Conservation (phyloP, 2,113 vertebrate species). For the Cryptomyrus ogoouensis region DNA sequence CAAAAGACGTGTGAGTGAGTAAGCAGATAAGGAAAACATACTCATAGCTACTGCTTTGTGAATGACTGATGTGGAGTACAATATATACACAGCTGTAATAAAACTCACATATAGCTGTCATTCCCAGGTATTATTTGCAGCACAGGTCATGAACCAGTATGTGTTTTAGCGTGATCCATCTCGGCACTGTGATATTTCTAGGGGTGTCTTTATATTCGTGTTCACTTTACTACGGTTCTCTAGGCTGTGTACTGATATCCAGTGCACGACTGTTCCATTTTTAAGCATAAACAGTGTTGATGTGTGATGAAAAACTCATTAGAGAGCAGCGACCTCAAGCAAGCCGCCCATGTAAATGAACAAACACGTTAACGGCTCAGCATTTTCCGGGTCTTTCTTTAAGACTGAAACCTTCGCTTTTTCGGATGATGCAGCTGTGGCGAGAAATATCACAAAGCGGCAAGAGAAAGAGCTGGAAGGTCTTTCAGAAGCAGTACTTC, state of each 20-base stretch:
- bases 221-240: neutral
- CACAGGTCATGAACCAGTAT: neutral
- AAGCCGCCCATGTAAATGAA: neutral
- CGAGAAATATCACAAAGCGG: neutral
- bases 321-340: neutral
- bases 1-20: neutral
- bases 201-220: neutral
- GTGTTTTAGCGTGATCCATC: neutral
- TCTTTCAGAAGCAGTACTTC: neutral
- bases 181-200: neutral
- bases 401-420: neutral
- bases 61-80: neutral
- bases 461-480: conserved; percentile 7
- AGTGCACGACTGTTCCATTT: neutral
- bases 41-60: neutral
- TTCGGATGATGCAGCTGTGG: neutral
- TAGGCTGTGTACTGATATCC: neutral
- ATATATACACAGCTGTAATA: neutral
- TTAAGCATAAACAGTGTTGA: neutral
- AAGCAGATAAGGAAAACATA: neutral
- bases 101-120: neutral
- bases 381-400: neutral
- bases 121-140: neutral
- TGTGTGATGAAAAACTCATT: neutral
- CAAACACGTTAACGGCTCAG: neutral